A percentile compares a stretch with the other conserved stretches of the same genome.
Conservation (phyloP, 2,888 invertebrate species). For the Eupeodes luniger region DNA sequence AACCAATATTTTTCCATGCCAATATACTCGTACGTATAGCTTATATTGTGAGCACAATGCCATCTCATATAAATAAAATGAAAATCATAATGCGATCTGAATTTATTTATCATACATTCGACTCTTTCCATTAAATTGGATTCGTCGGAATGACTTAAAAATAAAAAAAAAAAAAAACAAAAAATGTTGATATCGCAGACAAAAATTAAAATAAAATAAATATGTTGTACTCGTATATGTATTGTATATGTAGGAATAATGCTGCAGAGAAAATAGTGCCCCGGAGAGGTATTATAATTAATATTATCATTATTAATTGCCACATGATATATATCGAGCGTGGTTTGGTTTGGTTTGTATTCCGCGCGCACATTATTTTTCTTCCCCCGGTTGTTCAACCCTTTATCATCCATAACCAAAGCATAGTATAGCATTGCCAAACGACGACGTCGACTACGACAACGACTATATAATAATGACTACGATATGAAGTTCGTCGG, state of each 20-base stretch:
- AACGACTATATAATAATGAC: slow-evolving; percentile 7
- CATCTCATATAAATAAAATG: slow-evolving; percentile 23
- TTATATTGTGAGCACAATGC: slow-evolving; percentile 1
- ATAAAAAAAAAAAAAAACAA: neutral
- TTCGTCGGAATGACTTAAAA: slow-evolving; percentile 54
- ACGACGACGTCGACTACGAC: neutral
- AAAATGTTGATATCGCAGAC: slow-evolving; percentile 31
- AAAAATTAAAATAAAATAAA: slow-evolving; percentile 22
- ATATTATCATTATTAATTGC: slow-evolving; percentile 76
- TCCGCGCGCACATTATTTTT: neutral
- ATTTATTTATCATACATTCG: slow-evolving; percentile 54
- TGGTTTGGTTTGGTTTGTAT: slow-evolving; percentile 9
- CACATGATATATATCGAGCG: slow-evolving; percentile 57
- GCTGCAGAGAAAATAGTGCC: slow-evolving; percentile 60
- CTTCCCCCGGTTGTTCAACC: slow-evolving; percentile 1
- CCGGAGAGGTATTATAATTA: slow-evolving; percentile 74
- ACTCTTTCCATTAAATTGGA: slow-evolving; percentile 64
- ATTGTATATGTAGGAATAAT: neutral
- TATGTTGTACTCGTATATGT: slow-evolving; percentile 1
- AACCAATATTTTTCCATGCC: neutral
- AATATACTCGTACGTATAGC: no score
- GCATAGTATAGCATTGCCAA: no score
- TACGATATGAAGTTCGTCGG: slow-evolving; percentile 37
- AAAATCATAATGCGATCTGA: slow-evolving; percentile 62
- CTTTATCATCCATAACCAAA: neutral